These are phyloP conservation scores for Eupeodes luniger DNA, from an alignment of 2,888 invertebrate species.

Conservation along the genomic window DNA sequence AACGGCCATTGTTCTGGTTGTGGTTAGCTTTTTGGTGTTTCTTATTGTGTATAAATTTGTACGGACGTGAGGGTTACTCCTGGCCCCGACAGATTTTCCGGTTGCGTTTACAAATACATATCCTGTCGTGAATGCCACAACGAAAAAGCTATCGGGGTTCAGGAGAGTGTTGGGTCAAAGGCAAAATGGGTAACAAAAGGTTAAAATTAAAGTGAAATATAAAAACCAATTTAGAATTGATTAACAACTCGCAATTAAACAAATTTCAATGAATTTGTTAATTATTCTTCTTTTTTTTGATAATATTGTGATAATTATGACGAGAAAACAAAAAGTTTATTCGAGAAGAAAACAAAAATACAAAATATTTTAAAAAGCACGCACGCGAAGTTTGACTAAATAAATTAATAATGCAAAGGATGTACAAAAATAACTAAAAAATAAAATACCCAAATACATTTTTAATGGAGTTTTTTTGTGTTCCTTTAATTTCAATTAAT, in stretches of 20 bases:
- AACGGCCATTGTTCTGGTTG: constrained; percentile 88
- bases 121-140: constrained; percentile 77
- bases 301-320: constrained; percentile 55
- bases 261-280: background rate
- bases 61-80: constrained; percentile 90
- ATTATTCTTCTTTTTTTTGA: background rate
- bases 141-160: constrained; percentile 83
- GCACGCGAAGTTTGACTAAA: constrained; percentile 20
- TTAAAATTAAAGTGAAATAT: background rate
- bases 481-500: background rate
- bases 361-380: background rate
- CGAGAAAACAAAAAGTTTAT: constrained; percentile 27
- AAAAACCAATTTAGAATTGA: constrained; percentile 3
- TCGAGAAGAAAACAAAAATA: background rate
- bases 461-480: background rate
- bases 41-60: constrained; percentile 90
- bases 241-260: background rate
- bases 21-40: constrained; percentile 89
- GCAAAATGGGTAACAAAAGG: constrained; percentile 79
- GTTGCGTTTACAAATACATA: constrained; percentile 82
- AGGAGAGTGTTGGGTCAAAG: constrained; percentile 82
- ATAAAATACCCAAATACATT: background rate
- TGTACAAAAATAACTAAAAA: background rate
- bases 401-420: constrained; percentile 19
- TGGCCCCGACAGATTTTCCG: constrained; percentile 86